Base-by-base conservation (phyloP, 2,888 invertebrate species). In the Mesoligia furuncula region DNA sequence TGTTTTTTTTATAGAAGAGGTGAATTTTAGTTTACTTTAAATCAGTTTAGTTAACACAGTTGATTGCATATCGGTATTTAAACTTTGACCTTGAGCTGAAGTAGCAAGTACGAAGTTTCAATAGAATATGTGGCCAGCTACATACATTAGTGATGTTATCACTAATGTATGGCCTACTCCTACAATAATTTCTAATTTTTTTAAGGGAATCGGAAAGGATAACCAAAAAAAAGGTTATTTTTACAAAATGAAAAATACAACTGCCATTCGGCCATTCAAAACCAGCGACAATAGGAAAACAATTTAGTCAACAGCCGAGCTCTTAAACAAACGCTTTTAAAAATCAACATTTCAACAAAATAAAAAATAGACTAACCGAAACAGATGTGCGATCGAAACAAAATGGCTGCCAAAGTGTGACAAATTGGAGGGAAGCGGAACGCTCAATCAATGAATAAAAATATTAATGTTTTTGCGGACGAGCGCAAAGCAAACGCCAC, bases 381-480 rank as follows among this genome's bases (percentile, higher is more conserved):
- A 65, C 36, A 77, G 59, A 69, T 76, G 65, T 67, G 48, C 65
- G 67, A 76, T 69, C 57, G 42, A 74, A 79, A 75, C 75, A 83
- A 85, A 86, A 86, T 84, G 75, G 68, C 48, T 15, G 62, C 13
- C 51, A 51, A 69, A 83, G 20, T 39, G 51, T 39, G 57, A 65
- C 67, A 64, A 73, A 87, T 72, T 77, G 82, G 24, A 69, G 64
- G 13, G 24, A 69, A n/a, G 51, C 17, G 31, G 36, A 17, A 67
- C 48, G 51, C 68, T 75, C 73, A 64, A 79, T 70, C 73, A 45
- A 77, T 75, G 36, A 75, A 77, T 73, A 68, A 79, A 80, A 80
- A 80, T 69, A 78, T 57, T 72, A 75, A 68, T 83, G 64, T n/a
- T 73, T 79, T 39, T 57, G 42, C 8, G 51, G 24, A 71, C 65